phyloP scores from a whole-genome alignment of 2,113 vertebrate species.

The Marcusenius ussheri region DNA sequence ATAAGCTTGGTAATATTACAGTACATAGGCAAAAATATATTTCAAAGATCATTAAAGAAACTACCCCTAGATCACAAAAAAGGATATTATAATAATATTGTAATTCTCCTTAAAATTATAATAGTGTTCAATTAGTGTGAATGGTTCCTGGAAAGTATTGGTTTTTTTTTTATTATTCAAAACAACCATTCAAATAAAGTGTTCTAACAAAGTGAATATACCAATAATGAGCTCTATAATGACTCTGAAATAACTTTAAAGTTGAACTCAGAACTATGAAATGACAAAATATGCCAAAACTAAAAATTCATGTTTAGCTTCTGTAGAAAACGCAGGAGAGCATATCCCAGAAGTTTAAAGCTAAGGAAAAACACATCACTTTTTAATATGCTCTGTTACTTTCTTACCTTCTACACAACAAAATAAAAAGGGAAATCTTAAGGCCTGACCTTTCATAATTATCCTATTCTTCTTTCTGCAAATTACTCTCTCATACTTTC shows the following conservation, averaged over 20 bases:
- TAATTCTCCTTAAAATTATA: background rate
- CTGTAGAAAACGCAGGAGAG: background rate
- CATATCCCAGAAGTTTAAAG: background rate
- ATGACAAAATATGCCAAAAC: conserved; percentile 1
- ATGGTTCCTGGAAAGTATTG: background rate
- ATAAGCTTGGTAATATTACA: background rate
- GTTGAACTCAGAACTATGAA: background rate
- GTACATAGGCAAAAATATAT: background rate
- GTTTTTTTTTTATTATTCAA: background rate
- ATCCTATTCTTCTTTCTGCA: conserved; percentile 70
- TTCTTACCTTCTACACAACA: conserved; percentile 51
- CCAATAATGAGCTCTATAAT: background rate
- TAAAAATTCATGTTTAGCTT: background rate
- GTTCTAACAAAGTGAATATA: background rate
- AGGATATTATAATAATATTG: background rate
- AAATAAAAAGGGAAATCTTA: conserved; percentile 46
- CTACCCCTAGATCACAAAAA: background rate
- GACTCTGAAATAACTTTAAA: background rate
- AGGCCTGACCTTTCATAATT: conserved; percentile 62
- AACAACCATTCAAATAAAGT: background rate
- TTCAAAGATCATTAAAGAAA: background rate
- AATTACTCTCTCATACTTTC: conserved; percentile 69
- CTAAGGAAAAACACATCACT: conserved; percentile 33
- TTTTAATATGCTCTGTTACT: conserved; percentile 21
- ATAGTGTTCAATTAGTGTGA: background rate